Base-by-base conservation (phyloP, 2,888 invertebrate species). In the Chaetoderma sp. region DNA sequence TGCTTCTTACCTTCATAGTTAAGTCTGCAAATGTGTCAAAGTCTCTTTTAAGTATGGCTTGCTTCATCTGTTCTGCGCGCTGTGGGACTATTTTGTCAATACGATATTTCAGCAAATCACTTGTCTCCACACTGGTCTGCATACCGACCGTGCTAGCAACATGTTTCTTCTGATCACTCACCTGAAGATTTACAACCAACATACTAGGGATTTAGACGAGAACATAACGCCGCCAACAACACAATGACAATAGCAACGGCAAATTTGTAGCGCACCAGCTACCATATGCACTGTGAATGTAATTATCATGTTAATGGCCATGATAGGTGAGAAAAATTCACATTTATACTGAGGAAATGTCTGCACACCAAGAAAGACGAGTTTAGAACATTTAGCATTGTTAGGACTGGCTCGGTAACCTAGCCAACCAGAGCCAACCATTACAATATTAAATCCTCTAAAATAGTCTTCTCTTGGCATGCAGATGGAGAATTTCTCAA, bases 71-170 rank as follows among this genome's bases (percentile, higher is more conserved):
- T 32, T 89, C 82, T 1, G 92, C 90, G 79, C 93, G 90, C 74
- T 90, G 83, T 0, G 95, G 94, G 1, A 97, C 94, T 79, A 92
- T 88, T 58, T 90, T 83, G 54, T 91, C 85, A 6, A 93, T 90
- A 67, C 98, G 90, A 78, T 93, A 88, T 75, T 92, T 89, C 18
- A 98, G 87, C 56, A 99, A 88, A 23, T 92, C 90, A 10, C 97
- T 97, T 0, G 97, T 98, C 69, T 91, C 87, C 0, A 92, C 91
- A 60, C 92, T 90, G 60, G 89, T 89, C 84, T 91, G 91, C 99
- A 99, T 99, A 2, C 95, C 99, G 56, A 89, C 88, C 0, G 96
- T 94, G 45, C 96, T 97, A 66, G 93, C 91, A 1, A 91, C 91
- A 84, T 93, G 93, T 87, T 98, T 98, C 75, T 91, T 91, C 8